Conservation (phyloP, 2,888 invertebrate species). For the Polietes domitor region DNA sequence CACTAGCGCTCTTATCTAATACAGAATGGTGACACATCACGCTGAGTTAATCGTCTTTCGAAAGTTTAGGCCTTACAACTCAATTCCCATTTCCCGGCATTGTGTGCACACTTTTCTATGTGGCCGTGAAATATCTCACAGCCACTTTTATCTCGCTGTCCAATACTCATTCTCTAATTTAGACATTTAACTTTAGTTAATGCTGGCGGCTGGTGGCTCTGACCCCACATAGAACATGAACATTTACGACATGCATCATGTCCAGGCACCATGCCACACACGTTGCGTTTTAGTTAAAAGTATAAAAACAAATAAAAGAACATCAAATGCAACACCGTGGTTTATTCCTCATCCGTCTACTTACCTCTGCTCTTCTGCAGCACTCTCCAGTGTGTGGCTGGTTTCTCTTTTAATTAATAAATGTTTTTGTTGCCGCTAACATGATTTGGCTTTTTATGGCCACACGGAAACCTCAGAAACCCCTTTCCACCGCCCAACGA, state of each 20-base stretch:
- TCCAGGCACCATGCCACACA: conserved; percentile 57
- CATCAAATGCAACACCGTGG: conserved; percentile 65
- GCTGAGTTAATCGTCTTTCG: too few species aligned
- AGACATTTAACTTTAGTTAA: conserved; percentile 30
- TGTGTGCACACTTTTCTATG: too few species aligned
- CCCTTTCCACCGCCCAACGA: conserved; percentile 19
- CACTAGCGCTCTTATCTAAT: too few species aligned
- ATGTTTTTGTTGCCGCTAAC: conserved; percentile 61
- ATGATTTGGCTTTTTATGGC: conserved; percentile 66
- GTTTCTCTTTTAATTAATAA: conserved; percentile 66
- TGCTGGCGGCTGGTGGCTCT: conserved; percentile 7
- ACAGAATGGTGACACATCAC: too few species aligned
- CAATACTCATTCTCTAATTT: conserved; percentile 12
- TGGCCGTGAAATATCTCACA: background rate
- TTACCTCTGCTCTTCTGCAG: background rate
- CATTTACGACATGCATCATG: conserved; percentile 9
- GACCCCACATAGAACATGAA: background rate
- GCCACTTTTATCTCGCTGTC: background rate
- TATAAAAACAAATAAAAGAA: conserved; percentile 33
- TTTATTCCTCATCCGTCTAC: conserved; percentile 1
- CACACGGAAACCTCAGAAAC: conserved; percentile 55
- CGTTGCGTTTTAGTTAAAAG: conserved; percentile 43
- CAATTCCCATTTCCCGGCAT: too few species aligned
- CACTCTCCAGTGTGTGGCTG: conserved; percentile 14
- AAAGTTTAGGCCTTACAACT: too few species aligned